phyloP scores from a whole-genome alignment of 2,797 vertebrate genomes.

The Falco berigora region DNA sequence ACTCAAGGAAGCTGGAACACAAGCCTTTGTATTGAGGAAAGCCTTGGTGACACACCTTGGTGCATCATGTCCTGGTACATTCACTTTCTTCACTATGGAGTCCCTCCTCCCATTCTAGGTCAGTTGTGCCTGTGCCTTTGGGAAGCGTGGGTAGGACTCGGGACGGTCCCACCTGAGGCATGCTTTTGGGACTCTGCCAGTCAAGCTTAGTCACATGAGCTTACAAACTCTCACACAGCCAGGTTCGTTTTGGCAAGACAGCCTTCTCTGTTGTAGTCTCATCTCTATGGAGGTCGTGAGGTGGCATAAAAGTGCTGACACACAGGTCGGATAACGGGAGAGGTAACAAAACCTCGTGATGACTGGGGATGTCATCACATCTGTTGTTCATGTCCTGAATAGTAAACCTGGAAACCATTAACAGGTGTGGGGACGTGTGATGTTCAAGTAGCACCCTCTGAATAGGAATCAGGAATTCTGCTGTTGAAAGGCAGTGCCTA shows the following conservation, averaged over 20 bases:
- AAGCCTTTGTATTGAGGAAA: background rate
- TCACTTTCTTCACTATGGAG: background rate
- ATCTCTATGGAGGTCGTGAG: background rate
- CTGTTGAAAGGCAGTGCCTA: background rate
- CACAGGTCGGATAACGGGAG: background rate
- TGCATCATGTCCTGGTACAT: background rate
- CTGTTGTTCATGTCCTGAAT: background rate
- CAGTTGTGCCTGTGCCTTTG: background rate
- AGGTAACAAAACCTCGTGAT: background rate
- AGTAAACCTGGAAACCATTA: background rate
- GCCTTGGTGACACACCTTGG: background rate
- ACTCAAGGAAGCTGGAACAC: background rate
- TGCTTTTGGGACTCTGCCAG: background rate
- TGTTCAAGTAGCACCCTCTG: background rate
- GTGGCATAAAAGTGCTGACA: background rate
- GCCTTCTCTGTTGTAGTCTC: background rate
- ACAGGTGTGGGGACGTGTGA: background rate
- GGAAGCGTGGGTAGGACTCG: background rate
- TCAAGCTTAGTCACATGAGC: background rate
- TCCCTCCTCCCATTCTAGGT: background rate
- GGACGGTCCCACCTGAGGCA: background rate
- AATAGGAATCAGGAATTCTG: background rate
- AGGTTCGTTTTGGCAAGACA: background rate
- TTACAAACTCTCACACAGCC: background rate
- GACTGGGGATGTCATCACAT: background rate